These are phyloP conservation scores for Quadroppia sp. DNA, from an alignment of 2,888 invertebrate species.

Conservation along the genomic window DNA sequence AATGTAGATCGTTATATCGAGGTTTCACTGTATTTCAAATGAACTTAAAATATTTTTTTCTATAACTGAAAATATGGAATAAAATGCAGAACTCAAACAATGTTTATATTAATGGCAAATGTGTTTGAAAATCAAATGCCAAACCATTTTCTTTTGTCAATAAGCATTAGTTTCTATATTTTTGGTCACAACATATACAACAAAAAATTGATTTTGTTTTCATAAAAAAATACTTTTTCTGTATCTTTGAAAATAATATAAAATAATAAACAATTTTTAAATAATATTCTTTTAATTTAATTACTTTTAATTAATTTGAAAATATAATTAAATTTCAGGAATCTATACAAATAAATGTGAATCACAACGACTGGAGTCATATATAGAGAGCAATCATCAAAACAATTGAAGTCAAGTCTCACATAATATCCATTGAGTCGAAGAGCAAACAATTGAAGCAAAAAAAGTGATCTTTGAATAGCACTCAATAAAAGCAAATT, in stretches of 20 bases:
- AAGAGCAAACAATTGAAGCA: neutral
- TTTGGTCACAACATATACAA: too few species aligned
- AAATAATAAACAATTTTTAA: too few species aligned
- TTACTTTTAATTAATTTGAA: neutral
- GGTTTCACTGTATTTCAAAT: too few species aligned
- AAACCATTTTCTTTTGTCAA: neutral
- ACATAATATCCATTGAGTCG: neutral
- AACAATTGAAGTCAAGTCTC: neutral
- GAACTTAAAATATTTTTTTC: too few species aligned
- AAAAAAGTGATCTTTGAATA: neutral
- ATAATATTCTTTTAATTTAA: neutral
- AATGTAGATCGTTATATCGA: too few species aligned
- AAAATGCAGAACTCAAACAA: neutral
- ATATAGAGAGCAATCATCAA: conserved; percentile 1
- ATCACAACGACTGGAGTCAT: neutral
- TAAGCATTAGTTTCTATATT: neutral
- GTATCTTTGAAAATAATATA: too few species aligned
- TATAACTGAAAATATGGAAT: too few species aligned
- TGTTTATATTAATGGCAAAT: neutral
- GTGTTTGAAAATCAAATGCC: neutral
- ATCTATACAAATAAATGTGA: neutral
- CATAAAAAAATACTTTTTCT: too few species aligned
- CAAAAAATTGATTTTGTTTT: too few species aligned
- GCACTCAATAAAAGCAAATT: neutral
- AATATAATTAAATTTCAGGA: neutral